Base-by-base conservation (phyloP, 1,140 invertebrate genomes). In the Chironomus tepperi region DNA sequence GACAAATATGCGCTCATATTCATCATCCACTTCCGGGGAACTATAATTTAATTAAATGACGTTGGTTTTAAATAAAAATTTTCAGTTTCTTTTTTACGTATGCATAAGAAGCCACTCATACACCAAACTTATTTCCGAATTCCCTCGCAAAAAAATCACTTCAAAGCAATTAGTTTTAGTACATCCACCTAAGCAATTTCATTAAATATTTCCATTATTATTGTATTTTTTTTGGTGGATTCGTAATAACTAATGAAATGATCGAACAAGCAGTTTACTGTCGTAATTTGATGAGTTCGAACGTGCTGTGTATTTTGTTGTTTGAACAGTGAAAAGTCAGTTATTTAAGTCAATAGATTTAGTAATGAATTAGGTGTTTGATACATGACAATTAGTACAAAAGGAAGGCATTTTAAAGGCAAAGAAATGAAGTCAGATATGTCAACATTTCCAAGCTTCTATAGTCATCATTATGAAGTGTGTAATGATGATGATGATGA, bases 401-500 rank as follows among this genome's bases (percentile, higher is more conserved):
- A n/a, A 57, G 15, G 43, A 57, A 57, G 47, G 15, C 24, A 34
- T 34, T 34, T 34, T 5, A 34, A 34, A 34, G 5, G 5, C 7
- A 57, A 57, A 12, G 47, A n/a, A 57, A 57, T 57, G 47, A 57
- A 10, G n/a, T 73, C 70, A 34, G 24, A 34, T 34, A 42, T 42
- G 34, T 73, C 73, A 73, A 10, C 9, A 10, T 43, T 75, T 73
- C 67, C 64, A 16, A 64, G 73, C 18, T 43, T 73, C 73, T 43
- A 43, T 43, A 73, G 43, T 73, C 42, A 43, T 73, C 42, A 73
- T 57, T 73, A 43, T 73, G 73, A 73, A 73, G 21, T 19, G 43
- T 73, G 43, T 15, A 43, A 16, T 42, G n/a, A 16, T 57, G 43
- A 57, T 15, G 42, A 73, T 6, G 42, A 73, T 42, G n/a, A 73